Conservation (phyloP, 2,797 vertebrate genomes). For the Moxostoma hubbsi region DNA sequence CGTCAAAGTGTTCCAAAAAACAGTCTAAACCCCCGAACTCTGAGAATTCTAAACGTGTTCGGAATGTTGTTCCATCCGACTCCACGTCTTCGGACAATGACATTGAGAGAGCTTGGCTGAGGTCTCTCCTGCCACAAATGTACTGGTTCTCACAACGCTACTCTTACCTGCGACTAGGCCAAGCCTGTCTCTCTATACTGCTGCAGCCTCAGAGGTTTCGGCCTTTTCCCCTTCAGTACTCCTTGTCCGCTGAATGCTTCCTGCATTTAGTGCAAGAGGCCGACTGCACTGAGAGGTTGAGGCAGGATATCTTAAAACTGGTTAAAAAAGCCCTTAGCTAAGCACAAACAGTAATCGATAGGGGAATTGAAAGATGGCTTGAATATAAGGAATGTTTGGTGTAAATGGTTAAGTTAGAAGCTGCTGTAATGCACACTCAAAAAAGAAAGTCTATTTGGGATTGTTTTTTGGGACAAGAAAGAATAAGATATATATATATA, state of each 20-base stretch:
- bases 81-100: slow-evolving; percentile 6
- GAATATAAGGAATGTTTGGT: slow-evolving; percentile 8
- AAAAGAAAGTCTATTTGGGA: slow-evolving; percentile 21
- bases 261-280: slow-evolving; percentile 72
- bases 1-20: slow-evolving; percentile 32
- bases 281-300: slow-evolving; percentile 72
- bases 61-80: background rate
- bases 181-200: slow-evolving; percentile 77
- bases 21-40: slow-evolving; percentile 1
- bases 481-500: background rate
- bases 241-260: slow-evolving; percentile 70
- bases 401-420: background rate
- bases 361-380: background rate
- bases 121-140: slow-evolving; percentile 68
- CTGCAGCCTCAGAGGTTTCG: slow-evolving; percentile 64
- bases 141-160: slow-evolving; percentile 85
- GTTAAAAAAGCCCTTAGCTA: slow-evolving; percentile 68
- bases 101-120: slow-evolving; percentile 28
- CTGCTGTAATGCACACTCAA: slow-evolving; percentile 34
- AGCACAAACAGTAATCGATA: background rate
- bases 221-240: slow-evolving; percentile 52
- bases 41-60: slow-evolving; percentile 22
- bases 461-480: background rate
- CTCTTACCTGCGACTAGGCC: slow-evolving; percentile 76
- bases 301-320: slow-evolving; percentile 75